Base-by-base conservation (phyloP, 2,888 invertebrate genomes). In the Pseudoips prasinana region DNA sequence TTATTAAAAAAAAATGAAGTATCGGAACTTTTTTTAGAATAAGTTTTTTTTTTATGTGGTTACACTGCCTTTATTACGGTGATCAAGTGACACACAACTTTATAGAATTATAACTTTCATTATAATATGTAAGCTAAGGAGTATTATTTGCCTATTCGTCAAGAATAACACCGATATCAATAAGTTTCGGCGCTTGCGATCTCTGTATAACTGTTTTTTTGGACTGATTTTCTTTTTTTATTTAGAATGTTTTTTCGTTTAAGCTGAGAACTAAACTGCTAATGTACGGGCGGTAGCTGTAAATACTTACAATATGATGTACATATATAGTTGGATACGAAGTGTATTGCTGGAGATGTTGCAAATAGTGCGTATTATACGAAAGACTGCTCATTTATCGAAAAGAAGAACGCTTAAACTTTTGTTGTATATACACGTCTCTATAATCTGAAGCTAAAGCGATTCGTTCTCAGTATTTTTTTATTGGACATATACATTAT, bases 221-320 rank as follows among this genome's bases (percentile, higher is more conserved):
- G 50, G 82, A 84, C 83, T 84, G 83, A 84, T 76, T 77, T 14
- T 70, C 47, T 36, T 32, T 41, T 46, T 53, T 47, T 47, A 43
- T 50, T 58, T 54, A 55, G 30, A 37, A 22, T n/a, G 23, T 30
- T 43, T 40, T 42, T 39, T 37, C 40, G 39, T 49, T 33, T 46
- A 51, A 27, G 26, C 37, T 50, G 51, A 54, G 42, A 52, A 56
- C 50, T 46, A 46, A 52, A 58, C 58, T 59, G 54, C 48, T 47
- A n/a, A 25, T 29, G 43, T 41, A 30, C 44, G 39, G 44, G 44
- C 46, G 55, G 42, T 55, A 49, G 51, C 39, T 64, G 65, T 73
- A 71, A 59, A 66, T 61, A 56, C 49, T 57, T 20, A 14, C 5
- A 14, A 14, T 2, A 14, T 5, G 5, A 41, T 72, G 67, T 72